Evolutionary conservation across 2,797 vertebrate species (phyloP).

Genomic region (Neoniphon sammara): DNA sequence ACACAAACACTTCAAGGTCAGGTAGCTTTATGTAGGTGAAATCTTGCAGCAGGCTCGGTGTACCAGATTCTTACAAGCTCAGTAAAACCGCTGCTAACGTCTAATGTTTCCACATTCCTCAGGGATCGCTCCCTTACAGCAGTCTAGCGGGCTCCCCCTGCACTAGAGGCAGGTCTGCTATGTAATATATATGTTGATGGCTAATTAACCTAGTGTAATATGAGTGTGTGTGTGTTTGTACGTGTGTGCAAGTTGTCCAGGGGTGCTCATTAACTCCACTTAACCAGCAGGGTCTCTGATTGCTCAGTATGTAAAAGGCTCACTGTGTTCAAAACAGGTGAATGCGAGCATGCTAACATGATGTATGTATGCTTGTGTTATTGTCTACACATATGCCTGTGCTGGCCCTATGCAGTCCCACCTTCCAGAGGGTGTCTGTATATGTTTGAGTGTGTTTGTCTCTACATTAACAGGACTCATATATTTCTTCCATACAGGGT

Average conservation of each 20-base stretch:
- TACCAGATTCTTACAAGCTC: constrained; percentile 17
- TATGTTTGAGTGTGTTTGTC: not conserved
- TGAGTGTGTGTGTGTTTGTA: not conserved
- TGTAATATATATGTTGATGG: constrained; percentile 10
- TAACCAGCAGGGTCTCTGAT: constrained; percentile 25
- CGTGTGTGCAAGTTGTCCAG: not conserved
- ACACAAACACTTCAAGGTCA: constrained; percentile 18
- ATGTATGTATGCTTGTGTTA: not conserved
- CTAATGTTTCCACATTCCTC: constrained; percentile 49
- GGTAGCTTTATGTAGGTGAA: not conserved
- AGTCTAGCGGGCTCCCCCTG: not conserved
- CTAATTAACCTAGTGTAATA: constrained; percentile 30
- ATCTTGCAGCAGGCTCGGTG: constrained; percentile 10
- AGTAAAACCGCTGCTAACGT: constrained; percentile 31
- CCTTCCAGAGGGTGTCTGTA: not conserved
- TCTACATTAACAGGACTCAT: too few species aligned
- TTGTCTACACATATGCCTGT: not conserved
- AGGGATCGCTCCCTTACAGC: constrained; percentile 18
- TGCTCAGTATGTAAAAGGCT: not conserved
- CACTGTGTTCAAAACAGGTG: constrained; percentile 1
- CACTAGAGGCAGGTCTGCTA: constrained; percentile 8
- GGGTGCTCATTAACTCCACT: constrained; percentile 24
- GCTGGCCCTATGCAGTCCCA: not conserved
- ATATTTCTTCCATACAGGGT: constrained; percentile 1
- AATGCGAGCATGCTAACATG: constrained; percentile 4